phyloP scores from a whole-genome alignment of 37 sponge, comb jelly and placozoan genomes.

The Spongilla lacustris region DNA sequence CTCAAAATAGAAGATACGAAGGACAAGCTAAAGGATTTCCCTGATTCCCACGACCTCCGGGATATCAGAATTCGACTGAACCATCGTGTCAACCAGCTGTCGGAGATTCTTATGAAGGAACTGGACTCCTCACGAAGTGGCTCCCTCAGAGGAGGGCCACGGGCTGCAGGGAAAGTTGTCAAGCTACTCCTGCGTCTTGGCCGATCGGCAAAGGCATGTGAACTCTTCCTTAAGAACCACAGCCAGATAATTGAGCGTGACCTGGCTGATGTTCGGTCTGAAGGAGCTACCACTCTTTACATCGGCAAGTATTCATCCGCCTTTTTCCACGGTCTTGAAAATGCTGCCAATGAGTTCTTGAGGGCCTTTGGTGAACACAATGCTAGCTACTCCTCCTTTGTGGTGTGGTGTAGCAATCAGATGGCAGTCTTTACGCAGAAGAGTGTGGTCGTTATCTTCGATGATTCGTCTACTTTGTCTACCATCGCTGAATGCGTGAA shows the following conservation, averaged over 20 bases:
- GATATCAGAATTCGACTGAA: slow-evolving; percentile 73
- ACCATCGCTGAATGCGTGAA: slow-evolving; percentile 76
- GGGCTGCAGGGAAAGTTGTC: slow-evolving; percentile 84
- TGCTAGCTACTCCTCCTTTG: slow-evolving; percentile 86
- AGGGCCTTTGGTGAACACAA: slow-evolving; percentile 70
- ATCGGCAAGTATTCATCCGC: slow-evolving; percentile 74
- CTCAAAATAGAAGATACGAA: slow-evolving; percentile 58
- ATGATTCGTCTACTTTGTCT: slow-evolving; percentile 27
- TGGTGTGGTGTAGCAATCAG: slow-evolving; percentile 86
- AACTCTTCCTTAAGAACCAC: slow-evolving; percentile 85
- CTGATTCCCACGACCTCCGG: slow-evolving; percentile 70
- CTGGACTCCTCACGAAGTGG: slow-evolving; percentile 80
- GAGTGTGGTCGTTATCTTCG: slow-evolving; percentile 31
- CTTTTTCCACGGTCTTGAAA: slow-evolving; percentile 78
- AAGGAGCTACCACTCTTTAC: slow-evolving; percentile 87
- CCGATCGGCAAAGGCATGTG: slow-evolving; percentile 84
- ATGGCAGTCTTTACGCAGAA: slow-evolving; percentile 62
- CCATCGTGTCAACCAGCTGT: slow-evolving; percentile 64
- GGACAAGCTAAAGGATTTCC: slow-evolving; percentile 56
- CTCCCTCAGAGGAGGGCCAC: slow-evolving; percentile 81
- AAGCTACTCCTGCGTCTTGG: slow-evolving; percentile 75
- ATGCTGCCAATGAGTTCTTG: slow-evolving; percentile 83
- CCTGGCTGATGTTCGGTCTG: slow-evolving; percentile 75
- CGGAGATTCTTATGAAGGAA: slow-evolving; percentile 84
- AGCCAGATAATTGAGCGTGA: slow-evolving; percentile 67